phyloP scores from a whole-genome alignment of 2,888 invertebrate genomes.

The Spodoptera littoralis region DNA sequence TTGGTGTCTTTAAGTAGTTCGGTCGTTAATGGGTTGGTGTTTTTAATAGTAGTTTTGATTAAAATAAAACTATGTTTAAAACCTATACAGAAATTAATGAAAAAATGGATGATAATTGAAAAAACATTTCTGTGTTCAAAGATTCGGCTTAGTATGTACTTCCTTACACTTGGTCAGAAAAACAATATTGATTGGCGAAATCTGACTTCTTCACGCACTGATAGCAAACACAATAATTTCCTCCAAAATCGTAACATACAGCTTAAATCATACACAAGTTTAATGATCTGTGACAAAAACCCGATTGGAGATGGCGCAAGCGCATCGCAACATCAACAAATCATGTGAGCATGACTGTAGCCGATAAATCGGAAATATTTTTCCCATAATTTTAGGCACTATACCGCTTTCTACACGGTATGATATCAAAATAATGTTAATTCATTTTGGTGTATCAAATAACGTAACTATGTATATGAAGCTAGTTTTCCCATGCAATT shows the following conservation, averaged over 20 bases:
- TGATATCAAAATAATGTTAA: constrained; percentile 21
- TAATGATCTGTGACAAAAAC: constrained; percentile 44
- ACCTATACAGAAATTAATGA: too few species aligned
- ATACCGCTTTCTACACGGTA: constrained; percentile 30
- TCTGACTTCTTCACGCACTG: too few species aligned
- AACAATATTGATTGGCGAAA: too few species aligned
- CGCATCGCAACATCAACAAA: constrained; percentile 9
- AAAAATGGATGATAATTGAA: too few species aligned
- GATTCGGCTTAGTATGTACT: too few species aligned
- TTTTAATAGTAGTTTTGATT: too few species aligned
- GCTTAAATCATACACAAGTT: constrained; percentile 26
- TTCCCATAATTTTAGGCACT: constrained; percentile 39
- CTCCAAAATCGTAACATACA: constrained; percentile 21
- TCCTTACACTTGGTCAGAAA: too few species aligned
- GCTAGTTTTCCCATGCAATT: not conserved
- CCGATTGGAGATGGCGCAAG: constrained; percentile 1
- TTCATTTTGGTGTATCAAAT: constrained; percentile 25
- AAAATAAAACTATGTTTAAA: too few species aligned
- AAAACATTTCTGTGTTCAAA: too few species aligned
- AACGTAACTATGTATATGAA: constrained; percentile 1
- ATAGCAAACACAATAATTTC: constrained; percentile 19
- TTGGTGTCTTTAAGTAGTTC: not conserved
- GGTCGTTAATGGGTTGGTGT: not conserved
- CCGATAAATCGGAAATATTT: constrained; percentile 41
- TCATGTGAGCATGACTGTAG: constrained; percentile 36